Evolutionary conservation across 2,113 vertebrate genomes (phyloP), one percentile per base, ranked within the genome.

Genomic region (Chaetura pelagica): DNA sequence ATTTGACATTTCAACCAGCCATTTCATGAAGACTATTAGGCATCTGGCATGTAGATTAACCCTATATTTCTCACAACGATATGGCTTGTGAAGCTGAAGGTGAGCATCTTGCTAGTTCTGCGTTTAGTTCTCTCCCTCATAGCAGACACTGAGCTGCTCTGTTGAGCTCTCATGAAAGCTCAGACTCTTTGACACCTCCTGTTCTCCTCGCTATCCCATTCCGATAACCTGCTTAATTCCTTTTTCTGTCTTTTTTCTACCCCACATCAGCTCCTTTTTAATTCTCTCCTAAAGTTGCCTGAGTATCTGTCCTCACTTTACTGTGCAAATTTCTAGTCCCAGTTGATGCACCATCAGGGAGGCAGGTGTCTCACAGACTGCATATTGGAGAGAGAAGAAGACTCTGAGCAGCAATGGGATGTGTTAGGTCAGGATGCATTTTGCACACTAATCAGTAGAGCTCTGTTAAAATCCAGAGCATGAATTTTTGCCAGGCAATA

Each of bases 241-340:
- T 16, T 85, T 67, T 83, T 38, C 54, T 79, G 24, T 88, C 26
- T 7, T 77, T 15, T 69, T 85, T 88, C 34, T 84, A 20, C 23
- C 49, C 73, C 34, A 54, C 22, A 61, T 68, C 12, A 34, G 11
- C 75, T 87, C 30, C 52, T 82, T 96, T 87, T 67, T 75, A 84
- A 62, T 80, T 85, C n/a, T 90, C 71, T 75, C 30, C 27, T 66
- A 52, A 71, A 40, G 46, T 61, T 86, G 17, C 38, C n/a, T 74
- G 52, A 63, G n/a, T 48, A 58, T 32, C 40, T 84, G 16, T 75
- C 55, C 61, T 87, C 38, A 12, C 82, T 94, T 88, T 83, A 17
- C 24, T 75, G 80, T 95, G 88, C 57, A 93, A 75, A 95, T 90
- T 93, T 89, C 42, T 61, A 42, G 68, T 71, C 52, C 62, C 64